These are phyloP conservation scores for Anthophora plumipes DNA, from an alignment of 2,888 invertebrate species.

Conservation along the genomic window DNA sequence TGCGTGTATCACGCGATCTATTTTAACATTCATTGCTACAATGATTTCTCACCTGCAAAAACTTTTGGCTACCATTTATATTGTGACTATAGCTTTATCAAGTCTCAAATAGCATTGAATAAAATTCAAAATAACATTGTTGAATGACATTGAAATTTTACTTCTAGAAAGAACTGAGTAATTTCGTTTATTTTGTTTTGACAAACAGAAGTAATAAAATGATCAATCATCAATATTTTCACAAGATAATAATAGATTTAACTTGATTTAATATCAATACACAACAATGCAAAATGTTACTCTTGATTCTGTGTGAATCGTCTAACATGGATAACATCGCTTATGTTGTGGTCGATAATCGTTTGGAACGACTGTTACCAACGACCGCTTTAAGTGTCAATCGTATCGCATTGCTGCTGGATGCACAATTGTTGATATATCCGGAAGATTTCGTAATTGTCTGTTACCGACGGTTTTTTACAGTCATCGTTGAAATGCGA, in stretches of 20 bases:
- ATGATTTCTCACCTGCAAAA: constrained; percentile 12
- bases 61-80: constrained; percentile 29
- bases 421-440: constrained; percentile 13
- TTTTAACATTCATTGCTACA: constrained; percentile 42
- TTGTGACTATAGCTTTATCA: constrained; percentile 30
- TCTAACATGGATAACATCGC: constrained; percentile 20
- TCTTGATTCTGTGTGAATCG: neutral
- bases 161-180: neutral
- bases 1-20: constrained; percentile 19
- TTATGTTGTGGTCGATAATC: constrained; percentile 28
- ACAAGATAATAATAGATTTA: neutral
- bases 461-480: constrained; percentile 23
- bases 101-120: neutral
- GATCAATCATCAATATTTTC: neutral
- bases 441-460: constrained; percentile 7
- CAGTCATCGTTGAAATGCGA: neutral
- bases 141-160: constrained; percentile 3
- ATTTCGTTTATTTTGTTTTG: neutral
- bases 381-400: constrained; percentile 32
- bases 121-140: constrained; percentile 14
- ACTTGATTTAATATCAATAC: neutral
- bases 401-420: constrained; percentile 6
- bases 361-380: constrained; percentile 38
- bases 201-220: neutral
- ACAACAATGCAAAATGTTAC: neutral